Conservation (phyloP, 1,140 invertebrate genomes). For the Zophobas morio region DNA sequence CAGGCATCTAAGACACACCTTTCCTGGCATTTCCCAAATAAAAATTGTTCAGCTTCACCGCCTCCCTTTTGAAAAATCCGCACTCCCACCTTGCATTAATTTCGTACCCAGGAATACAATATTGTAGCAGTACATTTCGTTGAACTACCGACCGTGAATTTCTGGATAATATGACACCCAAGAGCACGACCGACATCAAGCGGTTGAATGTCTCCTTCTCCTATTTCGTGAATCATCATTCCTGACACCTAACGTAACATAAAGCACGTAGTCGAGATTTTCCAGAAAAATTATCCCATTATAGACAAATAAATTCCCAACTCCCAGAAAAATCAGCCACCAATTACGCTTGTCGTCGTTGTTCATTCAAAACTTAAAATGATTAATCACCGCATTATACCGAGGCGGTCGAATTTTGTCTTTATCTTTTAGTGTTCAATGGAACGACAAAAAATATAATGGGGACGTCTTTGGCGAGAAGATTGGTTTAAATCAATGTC, state of each 20-base stretch:
- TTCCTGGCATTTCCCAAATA: too few species aligned
- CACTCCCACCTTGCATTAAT: neutral
- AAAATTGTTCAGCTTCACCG: too few species aligned
- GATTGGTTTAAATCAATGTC: constrained; percentile 3
- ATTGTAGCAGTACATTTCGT: constrained; percentile 7
- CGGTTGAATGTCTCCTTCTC: neutral
- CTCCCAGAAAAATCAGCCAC: too few species aligned
- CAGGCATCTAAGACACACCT: too few species aligned
- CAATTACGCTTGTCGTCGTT: too few species aligned
- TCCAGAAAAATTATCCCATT: neutral
- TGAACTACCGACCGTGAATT: constrained; percentile 6
- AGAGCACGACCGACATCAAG: constrained; percentile 5
- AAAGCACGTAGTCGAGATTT: too few species aligned
- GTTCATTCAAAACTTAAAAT: neutral
- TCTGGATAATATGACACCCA: constrained; percentile 6
- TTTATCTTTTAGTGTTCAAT: neutral
- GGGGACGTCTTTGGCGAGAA: neutral
- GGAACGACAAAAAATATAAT: neutral
- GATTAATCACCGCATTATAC: neutral
- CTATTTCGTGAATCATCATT: neutral
- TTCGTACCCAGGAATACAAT: neutral
- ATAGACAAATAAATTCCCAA: neutral
- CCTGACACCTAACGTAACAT: neutral
- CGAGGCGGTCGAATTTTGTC: neutral
- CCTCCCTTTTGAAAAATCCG: too few species aligned